A percentile compares a stretch with the other conserved stretches of the same genome.
Evolutionary conservation across 2,113 vertebrate species (phyloP).

Genomic region (Chaetodon auriga): DNA sequence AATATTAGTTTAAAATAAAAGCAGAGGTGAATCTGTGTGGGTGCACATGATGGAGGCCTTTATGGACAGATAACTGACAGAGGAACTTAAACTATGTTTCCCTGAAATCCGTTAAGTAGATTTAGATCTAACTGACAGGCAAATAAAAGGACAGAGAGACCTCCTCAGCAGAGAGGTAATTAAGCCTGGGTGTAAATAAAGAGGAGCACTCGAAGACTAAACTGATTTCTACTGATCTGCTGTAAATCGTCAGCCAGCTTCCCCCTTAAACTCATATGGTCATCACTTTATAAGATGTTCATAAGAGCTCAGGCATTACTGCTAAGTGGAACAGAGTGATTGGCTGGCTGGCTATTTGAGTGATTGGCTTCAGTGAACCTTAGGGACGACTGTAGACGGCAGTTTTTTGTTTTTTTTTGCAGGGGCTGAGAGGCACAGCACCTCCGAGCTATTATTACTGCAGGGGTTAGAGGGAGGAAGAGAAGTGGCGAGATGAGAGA

Average conservation of each 20-base stretch:
- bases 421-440: constrained; percentile 71
- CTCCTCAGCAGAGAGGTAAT: constrained; percentile 3
- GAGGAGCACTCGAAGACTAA: constrained; percentile 7
- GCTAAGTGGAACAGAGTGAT: constrained; percentile 19
- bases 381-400: constrained; percentile 10
- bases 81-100: neutral
- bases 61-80: neutral
- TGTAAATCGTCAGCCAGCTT: constrained; percentile 19
- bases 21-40: neutral
- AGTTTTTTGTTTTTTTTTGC: constrained; percentile 60
- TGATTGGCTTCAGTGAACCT: constrained; percentile 23
- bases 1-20: neutral
- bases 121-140: neutral
- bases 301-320: constrained; percentile 9
- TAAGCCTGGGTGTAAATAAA: constrained; percentile 37
- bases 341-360: constrained; percentile 31
- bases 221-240: constrained; percentile 23
- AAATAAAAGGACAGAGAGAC: neutral
- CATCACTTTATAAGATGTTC: constrained; percentile 39
- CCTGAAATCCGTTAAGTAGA: neutral
- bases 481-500: constrained; percentile 12
- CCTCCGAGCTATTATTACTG: constrained; percentile 78
- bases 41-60: neutral
- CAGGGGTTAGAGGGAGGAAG: constrained; percentile 47
- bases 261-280: constrained; percentile 15